These are phyloP conservation scores for Odontamblyopus rebecca DNA, from an alignment of 2,797 vertebrate genomes.

Conservation along the genomic window DNA sequence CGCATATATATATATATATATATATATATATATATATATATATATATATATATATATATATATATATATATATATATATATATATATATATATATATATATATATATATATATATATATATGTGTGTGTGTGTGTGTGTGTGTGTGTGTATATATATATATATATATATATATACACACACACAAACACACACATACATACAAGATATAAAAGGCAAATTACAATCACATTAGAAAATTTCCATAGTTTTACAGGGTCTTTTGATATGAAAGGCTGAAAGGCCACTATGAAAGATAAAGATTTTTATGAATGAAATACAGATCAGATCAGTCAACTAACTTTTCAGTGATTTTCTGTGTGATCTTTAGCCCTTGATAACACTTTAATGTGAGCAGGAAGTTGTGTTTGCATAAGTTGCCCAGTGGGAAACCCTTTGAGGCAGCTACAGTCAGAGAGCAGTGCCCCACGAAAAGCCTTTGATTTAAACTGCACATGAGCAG, in stretches of 20 bases:
- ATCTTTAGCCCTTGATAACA: slow-evolving; percentile 5
- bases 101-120: no score
- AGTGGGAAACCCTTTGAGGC: slow-evolving; percentile 22
- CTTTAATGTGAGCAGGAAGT: slow-evolving; percentile 22
- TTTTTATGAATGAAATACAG: neutral
- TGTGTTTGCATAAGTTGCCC: slow-evolving; percentile 26
- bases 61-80: no score
- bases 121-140: no score
- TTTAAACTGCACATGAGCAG: slow-evolving; percentile 51
- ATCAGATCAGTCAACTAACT: neutral
- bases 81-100: no score
- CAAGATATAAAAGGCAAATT: neutral
- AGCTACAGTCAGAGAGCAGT: slow-evolving; percentile 35
- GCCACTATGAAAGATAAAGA: no score
- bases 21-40: no score
- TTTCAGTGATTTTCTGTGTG: neutral
- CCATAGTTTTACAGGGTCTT: no score
- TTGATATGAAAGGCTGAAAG: neutral
- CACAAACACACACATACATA: neutral
- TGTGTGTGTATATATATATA: no score
- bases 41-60: no score
- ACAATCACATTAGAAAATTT: neutral
- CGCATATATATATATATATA: no score
- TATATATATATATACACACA: no score
- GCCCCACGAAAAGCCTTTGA: slow-evolving; percentile 49